Evolutionary conservation across 2,888 invertebrate species (phyloP).

Genomic region (Acanthoscelides obtectus): DNA sequence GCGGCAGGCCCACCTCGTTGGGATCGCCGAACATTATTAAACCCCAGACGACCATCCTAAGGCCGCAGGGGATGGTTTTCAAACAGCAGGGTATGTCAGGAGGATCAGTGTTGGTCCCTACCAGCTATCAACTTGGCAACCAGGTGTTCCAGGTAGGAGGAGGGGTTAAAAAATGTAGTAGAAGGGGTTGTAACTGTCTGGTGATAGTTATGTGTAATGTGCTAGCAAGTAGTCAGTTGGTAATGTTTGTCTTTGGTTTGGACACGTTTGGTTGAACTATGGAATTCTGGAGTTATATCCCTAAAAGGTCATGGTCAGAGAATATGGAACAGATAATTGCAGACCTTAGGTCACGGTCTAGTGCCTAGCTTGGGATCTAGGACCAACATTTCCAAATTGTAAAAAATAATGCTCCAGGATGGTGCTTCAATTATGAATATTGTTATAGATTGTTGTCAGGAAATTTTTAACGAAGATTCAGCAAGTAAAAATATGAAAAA

Average conservation of each 20-base stretch:
- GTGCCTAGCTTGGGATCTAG: too few relatives aligned
- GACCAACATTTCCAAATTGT: too few relatives aligned
- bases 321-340: too few relatives aligned
- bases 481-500: too few relatives aligned
- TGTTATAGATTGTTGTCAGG: too few relatives aligned
- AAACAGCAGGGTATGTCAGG: slow-evolving; percentile 61
- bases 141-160: slow-evolving; percentile 59
- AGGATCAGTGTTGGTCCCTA: slow-evolving; percentile 53
- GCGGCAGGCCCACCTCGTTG: slow-evolving; percentile 40
- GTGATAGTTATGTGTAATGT: not conserved
- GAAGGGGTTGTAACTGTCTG: not conserved
- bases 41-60: slow-evolving; percentile 31
- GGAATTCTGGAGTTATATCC: too few relatives aligned
- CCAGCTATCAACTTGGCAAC: slow-evolving; percentile 58
- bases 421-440: too few relatives aligned
- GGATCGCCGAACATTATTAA: slow-evolving; percentile 22
- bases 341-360: too few relatives aligned
- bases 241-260: not conserved
- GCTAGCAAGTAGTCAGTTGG: not conserved
- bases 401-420: too few relatives aligned
- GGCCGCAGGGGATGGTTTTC: slow-evolving; percentile 60
- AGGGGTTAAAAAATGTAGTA: not conserved
- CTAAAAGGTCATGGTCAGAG: too few relatives aligned
- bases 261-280: not conserved
- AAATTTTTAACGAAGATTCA: too few relatives aligned